Conservation (phyloP, 2,113 vertebrate genomes). For the Pterocles orientalis region DNA sequence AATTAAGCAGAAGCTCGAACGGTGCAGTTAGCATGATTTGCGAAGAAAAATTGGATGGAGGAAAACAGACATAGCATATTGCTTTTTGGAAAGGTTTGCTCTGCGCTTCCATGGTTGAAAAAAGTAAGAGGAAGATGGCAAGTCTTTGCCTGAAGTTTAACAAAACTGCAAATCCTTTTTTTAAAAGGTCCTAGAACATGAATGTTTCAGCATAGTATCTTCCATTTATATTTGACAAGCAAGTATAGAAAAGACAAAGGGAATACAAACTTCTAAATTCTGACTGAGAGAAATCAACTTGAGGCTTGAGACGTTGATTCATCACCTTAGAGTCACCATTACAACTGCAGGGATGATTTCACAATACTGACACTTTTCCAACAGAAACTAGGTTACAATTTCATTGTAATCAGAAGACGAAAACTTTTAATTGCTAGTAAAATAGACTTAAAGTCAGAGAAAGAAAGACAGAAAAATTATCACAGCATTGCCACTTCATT, state of each 20-base stretch:
- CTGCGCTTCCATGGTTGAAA: neutral
- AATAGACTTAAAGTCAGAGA: neutral
- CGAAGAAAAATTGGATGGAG: fast-evolving
- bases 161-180: neutral
- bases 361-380: neutral
- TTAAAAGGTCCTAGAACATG: neutral
- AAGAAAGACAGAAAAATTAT: neutral
- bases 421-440: neutral
- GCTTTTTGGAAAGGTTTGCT: neutral
- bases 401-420: neutral
- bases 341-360: neutral
- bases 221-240: neutral
- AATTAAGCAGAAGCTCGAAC: constrained; percentile 30
- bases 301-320: neutral
- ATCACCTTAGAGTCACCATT: neutral
- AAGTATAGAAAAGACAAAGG: neutral
- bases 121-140: neutral
- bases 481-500: neutral
- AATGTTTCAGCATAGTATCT: fast-evolving
- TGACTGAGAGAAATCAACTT: neutral
- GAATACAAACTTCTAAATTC: neutral
- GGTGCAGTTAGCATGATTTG: neutral
- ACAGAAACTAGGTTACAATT: neutral
- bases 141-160: neutral
- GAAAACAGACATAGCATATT: neutral